Evolutionary conservation across 2,888 invertebrate species (phyloP).

Genomic region (Cosmorhoe ocellata): DNA sequence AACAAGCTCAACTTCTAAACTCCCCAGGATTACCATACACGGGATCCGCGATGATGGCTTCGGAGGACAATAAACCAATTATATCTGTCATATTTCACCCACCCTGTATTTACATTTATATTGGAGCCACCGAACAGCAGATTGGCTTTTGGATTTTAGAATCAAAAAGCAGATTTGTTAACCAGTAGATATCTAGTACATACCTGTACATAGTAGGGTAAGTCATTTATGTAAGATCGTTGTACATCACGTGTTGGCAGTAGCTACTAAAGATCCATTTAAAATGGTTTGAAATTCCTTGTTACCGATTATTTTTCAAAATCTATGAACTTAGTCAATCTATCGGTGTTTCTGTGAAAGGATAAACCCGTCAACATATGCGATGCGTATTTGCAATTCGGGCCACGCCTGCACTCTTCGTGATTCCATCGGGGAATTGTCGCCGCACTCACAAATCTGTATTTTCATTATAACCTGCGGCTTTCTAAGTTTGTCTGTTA

Average conservation of each 20-base stretch:
- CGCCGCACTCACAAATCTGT: slow-evolving; percentile 76
- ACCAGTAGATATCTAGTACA: background rate
- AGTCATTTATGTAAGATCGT: too few species aligned
- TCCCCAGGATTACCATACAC: slow-evolving; percentile 58
- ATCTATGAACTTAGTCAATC: background rate
- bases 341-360: slow-evolving; percentile 25
- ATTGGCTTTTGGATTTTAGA: slow-evolving; percentile 47
- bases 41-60: slow-evolving; percentile 38
- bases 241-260: too few species aligned
- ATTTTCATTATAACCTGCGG: slow-evolving; percentile 64
- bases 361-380: slow-evolving; percentile 72
- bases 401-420: slow-evolving; percentile 76
- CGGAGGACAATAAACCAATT: slow-evolving; percentile 80
- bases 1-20: slow-evolving; percentile 15
- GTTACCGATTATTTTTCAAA: too few species aligned
- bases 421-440: slow-evolving; percentile 82
- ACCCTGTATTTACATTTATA: slow-evolving; percentile 78
- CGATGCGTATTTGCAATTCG: slow-evolving; percentile 77
- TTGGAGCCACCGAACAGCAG: slow-evolving; percentile 53
- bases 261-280: too few species aligned
- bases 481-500: slow-evolving; percentile 25
- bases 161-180: slow-evolving; percentile 9
- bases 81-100: slow-evolving; percentile 79
- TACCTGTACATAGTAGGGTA: too few species aligned
- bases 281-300: too few species aligned